Percentiles rank a stretch among this genome's conserved stretches.
These are phyloP conservation scores for Acheta domesticus DNA, from an alignment of 2,888 invertebrate species.

Conservation along the genomic window DNA sequence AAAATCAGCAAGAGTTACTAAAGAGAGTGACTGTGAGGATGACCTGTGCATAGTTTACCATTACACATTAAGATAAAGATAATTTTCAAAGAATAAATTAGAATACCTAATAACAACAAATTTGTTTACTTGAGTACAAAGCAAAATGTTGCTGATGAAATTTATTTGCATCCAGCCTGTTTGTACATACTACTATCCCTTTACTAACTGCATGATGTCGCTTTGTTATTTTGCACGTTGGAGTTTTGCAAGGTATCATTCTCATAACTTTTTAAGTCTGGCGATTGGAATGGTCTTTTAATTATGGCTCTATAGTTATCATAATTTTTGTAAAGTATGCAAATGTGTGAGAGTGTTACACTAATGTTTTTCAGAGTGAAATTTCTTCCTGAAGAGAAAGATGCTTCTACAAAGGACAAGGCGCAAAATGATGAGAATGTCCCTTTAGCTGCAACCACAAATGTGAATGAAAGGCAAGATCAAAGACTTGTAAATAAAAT, in stretches of 20 bases:
- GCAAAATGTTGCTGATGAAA: no score
- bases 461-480: conserved; percentile 29
- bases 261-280: not conserved
- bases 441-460: conserved; percentile 23
- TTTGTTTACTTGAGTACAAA: no score
- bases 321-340: not conserved
- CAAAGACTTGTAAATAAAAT: conserved; percentile 19
- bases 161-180: no score
- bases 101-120: no score
- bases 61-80: no score
- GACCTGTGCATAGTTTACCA: no score
- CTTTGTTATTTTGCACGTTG: not conserved
- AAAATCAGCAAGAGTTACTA: no score
- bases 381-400: not conserved
- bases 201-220: not conserved
- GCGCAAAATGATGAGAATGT: conserved; percentile 24
- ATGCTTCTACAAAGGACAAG: not conserved
- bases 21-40: no score
- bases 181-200: not conserved
- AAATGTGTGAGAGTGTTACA: not conserved
- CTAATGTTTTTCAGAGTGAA: conserved; percentile 7
- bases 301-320: not conserved
- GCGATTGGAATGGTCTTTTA: not conserved
- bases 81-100: no score
- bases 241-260: not conserved